Base-by-base conservation (phyloP, 2,888 invertebrate species). In the Petrolisthes manimaculis region DNA sequence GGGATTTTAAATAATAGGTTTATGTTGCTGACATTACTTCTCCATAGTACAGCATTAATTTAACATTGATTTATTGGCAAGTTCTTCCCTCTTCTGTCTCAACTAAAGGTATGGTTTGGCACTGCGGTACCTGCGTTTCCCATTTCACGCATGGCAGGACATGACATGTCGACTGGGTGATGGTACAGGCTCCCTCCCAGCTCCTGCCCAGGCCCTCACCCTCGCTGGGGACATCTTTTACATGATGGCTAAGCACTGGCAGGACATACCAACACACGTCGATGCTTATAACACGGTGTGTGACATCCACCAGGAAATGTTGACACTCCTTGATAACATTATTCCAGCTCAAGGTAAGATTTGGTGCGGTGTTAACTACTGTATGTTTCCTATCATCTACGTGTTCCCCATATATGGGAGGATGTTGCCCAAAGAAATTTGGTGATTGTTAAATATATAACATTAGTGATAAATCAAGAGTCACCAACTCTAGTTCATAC, bases 171-270 rank as follows among this genome's bases (percentile, higher is more conserved):
- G 80, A n/a, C 88, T 90, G 54, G 83, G 88, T n/a, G 61, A 79
- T 53, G 74, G 88, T 37, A 37, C 79, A 5, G 71, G 77, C 67
- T 85, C 83, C 21, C 55, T 88, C 61, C 89, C 90, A 12, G 77
- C 89, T 5, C 87, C 89, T n/a, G 74, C 95, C 90, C 96, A 96
- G 91, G 92, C 97, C 3, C 93, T 97, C 21, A 96, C 96, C 0
- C 94, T 97, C 79, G 96, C 96, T 0, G 97, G 97, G 0, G 97
- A 98, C 92, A 95, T 96, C 91, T 96, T 96, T 92, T 96, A 97
- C 90, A 96, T 96, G 93, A 94, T 96, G 91, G 95, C 95, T 55
- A 96, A 97, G 92, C 94, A 95, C 91, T 96, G 96, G 95, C 92
- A 92, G 0, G 88, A 93, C 94, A 93, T 95, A 81, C 95, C 95